Base-by-base conservation (phyloP, 30 jellyfish, hydroid and myxozoan genomes). In the Cassiopea xamachana region DNA sequence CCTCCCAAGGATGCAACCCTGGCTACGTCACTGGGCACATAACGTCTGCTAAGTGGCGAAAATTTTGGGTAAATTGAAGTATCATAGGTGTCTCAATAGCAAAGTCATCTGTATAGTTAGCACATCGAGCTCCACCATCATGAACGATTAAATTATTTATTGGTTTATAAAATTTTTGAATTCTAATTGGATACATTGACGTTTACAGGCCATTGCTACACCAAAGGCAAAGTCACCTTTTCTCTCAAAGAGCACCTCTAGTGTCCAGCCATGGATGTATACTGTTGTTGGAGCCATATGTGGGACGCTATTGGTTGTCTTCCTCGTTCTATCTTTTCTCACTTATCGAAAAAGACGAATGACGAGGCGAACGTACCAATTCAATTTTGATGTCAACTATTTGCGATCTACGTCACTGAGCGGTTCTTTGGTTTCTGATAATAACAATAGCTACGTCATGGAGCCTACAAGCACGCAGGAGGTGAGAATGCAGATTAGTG, bases 261-360 rank as follows among this genome's bases (percentile, higher is more conserved):
- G 74, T 64, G 2, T 64, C 74, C 61, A 75, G 48, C 94, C 97
- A 1, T 94, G 97, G 98, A 77, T 85, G 80, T 90, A 90, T 55
- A 86, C 97, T 7, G 92, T 80, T 17, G 55, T 92, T 85, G 98
- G 97, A 4, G 98, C 90, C 1, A 75, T 86, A 9, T 87, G 96
- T 51, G 98, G 97, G 12, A 87, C 92, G 2, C 73, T 90, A 45
- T 62, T 91, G 43, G 96, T 91, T 19, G 79, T 91, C 50, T 73
- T 94, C 27, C 78, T 91, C 48, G 83, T 94, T 1, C 85, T 88
- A n/a, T 87, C 93, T 17, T 90, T 87, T 50, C 83, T 94, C 27
- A 72, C 95, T 79, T 94, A 87, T 87, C 86, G 97, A 69, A 80
- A 82, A 14, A 71, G 86, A 69, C 82, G 90, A 10, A 48, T 88